Conservation (phyloP, 2,888 invertebrate species). For the Eretmocerus hayati region DNA sequence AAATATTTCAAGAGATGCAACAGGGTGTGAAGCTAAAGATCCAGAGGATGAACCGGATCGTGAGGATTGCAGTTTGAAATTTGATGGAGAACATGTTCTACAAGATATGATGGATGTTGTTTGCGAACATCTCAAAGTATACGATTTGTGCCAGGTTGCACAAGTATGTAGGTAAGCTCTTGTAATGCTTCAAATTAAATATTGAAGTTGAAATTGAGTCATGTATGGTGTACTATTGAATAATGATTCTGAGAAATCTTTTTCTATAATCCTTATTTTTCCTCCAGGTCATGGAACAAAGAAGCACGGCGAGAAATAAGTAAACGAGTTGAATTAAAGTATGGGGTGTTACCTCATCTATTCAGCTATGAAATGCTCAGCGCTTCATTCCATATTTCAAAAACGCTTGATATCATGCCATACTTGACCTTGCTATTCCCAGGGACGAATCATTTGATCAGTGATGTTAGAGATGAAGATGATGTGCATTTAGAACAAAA, state of each 20-base stretch:
- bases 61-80: not conserved
- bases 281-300: slow-evolving; percentile 1
- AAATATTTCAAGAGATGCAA: too few species aligned
- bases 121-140: not conserved
- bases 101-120: slow-evolving; percentile 1
- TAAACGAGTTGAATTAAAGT: not conserved
- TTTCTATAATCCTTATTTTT: too few species aligned
- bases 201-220: too few species aligned
- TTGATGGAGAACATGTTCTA: not conserved
- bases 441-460: not conserved
- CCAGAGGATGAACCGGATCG: too few species aligned
- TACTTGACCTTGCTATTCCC: not conserved
- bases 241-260: too few species aligned
- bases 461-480: not conserved
- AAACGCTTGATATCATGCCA: not conserved
- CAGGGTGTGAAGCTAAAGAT: too few species aligned
- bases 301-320: slow-evolving; percentile 1
- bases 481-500: not conserved
- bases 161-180: slow-evolving; percentile 6
- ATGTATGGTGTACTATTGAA: too few species aligned
- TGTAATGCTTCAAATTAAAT: too few species aligned
- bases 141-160: slow-evolving; percentile 1
- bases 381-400: slow-evolving; percentile 1
- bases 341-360: not conserved
- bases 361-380: not conserved